Conservation (phyloP, 2,797 vertebrate genomes). For the Microtus agrestis region DNA sequence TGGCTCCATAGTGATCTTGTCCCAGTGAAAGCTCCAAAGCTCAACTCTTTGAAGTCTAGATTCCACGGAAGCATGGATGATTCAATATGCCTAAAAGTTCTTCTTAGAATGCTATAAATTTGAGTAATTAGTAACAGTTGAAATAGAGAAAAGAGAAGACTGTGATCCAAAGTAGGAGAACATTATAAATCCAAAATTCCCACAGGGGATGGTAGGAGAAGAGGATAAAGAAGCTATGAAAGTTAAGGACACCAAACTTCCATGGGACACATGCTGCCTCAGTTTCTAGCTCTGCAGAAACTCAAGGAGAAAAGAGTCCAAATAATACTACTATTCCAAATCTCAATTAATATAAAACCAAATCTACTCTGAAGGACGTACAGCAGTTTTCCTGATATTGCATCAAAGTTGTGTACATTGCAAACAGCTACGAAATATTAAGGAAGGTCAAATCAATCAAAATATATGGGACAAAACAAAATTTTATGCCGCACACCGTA, state of each 20-base stretch:
- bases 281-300: neutral
- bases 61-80: fast-evolving
- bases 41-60: neutral
- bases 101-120: neutral
- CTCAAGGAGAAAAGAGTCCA: neutral
- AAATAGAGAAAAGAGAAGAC: neutral
- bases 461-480: neutral
- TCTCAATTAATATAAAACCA: neutral
- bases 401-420: no score
- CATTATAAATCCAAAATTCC: neutral
- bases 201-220: no score
- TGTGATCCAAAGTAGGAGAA: neutral
- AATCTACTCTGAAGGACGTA: neutral
- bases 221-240: neutral
- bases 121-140: neutral
- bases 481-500: no score
- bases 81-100: neutral
- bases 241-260: neutral
- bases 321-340: neutral
- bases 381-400: neutral
- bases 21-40: neutral
- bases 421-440: neutral
- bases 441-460: neutral
- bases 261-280: no score
- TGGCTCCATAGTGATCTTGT: neutral